Base-by-base conservation (phyloP, 2,888 invertebrate species). In the Trissoscelio sp. region DNA sequence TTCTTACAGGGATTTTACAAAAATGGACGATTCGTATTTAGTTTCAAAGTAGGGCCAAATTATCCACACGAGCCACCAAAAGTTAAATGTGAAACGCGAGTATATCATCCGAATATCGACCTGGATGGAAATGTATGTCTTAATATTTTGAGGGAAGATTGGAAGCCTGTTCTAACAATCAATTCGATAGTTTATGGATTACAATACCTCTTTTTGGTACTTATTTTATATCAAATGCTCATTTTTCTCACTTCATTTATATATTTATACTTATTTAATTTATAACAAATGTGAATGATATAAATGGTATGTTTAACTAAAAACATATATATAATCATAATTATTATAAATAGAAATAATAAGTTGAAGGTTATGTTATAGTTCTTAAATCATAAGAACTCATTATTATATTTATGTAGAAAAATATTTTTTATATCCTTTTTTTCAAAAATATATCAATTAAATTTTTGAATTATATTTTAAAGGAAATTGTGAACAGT, bases 1-100 rank as follows among this genome's bases (percentile, higher is more conserved):
- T 39, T 42, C 34, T 91, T 91, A 39, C 87, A 95, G 94, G 98
- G 98, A 66, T 98, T 98, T 92, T 99, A 99, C 92, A 95, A 96
- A 93, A 96, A 96, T 86, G 99, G 99, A 79, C 93, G 96, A 91
- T 99, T 99, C 93, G 94, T 96, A 87, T 99, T 99, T 94, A 98
- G 97, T 93, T 99, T 99, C 93, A 97, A 97, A 94, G 97, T 99
- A 90, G 98, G 98, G 86, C 97, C 97, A 89, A 98, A 97, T 92
- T 99, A 99, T 92, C 99, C 99, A 28, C 99, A 99, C 90, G 98
- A 99, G 92, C 98, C 99, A 48, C 99, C 99, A 16, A 99, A 99
- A 93, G 99, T 99, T 31, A 99, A 99, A 92, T 99, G 99, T 93
- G 98, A 97, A 93, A 98, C 98, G 46, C 96, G 96, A 90, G 98